Evolutionary conservation across 1,140 invertebrate species (phyloP).

Genomic region (Acromyrmex echinatior): DNA sequence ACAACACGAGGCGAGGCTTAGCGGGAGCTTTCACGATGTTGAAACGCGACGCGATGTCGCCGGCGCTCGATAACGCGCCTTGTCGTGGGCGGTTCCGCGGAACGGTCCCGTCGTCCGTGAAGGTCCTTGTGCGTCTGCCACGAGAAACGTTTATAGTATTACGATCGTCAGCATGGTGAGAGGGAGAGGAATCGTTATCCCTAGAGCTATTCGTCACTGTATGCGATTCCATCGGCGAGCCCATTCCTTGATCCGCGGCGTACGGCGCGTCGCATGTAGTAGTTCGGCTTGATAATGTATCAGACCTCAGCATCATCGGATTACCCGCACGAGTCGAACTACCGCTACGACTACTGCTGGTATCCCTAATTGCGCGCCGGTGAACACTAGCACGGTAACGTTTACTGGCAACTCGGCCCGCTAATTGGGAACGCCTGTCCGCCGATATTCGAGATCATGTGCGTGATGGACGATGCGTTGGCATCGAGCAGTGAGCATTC

Average conservation of each 20-base stretch:
- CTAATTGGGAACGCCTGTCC: slow-evolving; percentile 55
- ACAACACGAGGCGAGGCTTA: slow-evolving; percentile 59
- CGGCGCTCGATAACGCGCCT: slow-evolving; percentile 69
- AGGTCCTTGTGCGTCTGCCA: slow-evolving; percentile 60
- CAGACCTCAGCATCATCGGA: slow-evolving; percentile 46
- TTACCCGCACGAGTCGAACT: slow-evolving; percentile 48
- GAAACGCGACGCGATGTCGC: slow-evolving; percentile 65
- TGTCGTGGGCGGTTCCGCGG: slow-evolving; percentile 74
- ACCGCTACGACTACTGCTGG: slow-evolving; percentile 49
- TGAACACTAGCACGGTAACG: slow-evolving; percentile 31
- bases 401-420: slow-evolving; percentile 46
- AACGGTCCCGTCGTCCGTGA: slow-evolving; percentile 63
- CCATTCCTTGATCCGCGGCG: background rate
- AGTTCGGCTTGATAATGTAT: slow-evolving; percentile 47
- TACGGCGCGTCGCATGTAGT: slow-evolving; percentile 4
- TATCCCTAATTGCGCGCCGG: slow-evolving; percentile 45
- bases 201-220: slow-evolving; percentile 43
- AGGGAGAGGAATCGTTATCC: slow-evolving; percentile 39
- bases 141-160: slow-evolving; percentile 56
- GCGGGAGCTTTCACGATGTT: slow-evolving; percentile 74
- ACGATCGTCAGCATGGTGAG: slow-evolving; percentile 33
- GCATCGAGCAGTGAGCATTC: background rate
- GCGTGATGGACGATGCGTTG: background rate
- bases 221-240: slow-evolving; percentile 46
- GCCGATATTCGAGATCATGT: slow-evolving; percentile 40